Percentiles rank a stretch among this genome's conserved stretches.
phyloP scores from a whole-genome alignment of 2,797 vertebrate species.

The Capromys pilorides region DNA sequence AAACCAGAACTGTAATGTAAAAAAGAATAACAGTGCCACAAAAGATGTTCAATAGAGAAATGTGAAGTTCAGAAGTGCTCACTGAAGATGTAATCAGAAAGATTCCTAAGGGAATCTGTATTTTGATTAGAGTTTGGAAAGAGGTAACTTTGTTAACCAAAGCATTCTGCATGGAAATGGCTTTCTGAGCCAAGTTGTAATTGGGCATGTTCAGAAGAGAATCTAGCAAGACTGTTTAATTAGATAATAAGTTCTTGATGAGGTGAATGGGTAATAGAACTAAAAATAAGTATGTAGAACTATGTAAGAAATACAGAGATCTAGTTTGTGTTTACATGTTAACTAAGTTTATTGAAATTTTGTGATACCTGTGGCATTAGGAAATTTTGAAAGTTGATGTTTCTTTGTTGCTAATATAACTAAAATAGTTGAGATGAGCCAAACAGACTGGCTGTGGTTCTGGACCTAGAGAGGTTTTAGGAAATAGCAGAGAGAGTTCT shows the following conservation, averaged over 20 bases:
- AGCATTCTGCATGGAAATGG: not conserved
- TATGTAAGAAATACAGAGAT: not conserved
- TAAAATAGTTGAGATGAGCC: conserved; percentile 34
- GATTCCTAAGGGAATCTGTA: not conserved
- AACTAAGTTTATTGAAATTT: conserved; percentile 44
- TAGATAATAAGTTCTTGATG: conserved; percentile 39
- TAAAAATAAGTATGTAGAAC: conserved; percentile 45
- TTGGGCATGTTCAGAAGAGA: conserved; percentile 6
- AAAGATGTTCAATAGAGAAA: not conserved
- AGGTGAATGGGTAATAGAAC: not conserved
- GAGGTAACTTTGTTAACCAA: conserved; percentile 1
- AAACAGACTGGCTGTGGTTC: not conserved
- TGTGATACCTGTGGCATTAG: not conserved
- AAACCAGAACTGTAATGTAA: not conserved
- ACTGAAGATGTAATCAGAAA: conserved; percentile 27
- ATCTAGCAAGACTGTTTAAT: not conserved
- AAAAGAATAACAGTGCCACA: not conserved
- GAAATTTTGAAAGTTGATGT: conserved; percentile 29
- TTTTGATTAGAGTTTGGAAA: not conserved
- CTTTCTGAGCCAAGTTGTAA: not conserved
- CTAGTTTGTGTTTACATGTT: conserved; percentile 34
- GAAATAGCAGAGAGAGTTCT: not conserved
- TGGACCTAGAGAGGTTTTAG: not conserved
- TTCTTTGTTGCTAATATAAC: conserved; percentile 8
- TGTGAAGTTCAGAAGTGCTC: not conserved